phyloP scores from a whole-genome alignment of 2,888 invertebrate species.

The Thera britannica region DNA sequence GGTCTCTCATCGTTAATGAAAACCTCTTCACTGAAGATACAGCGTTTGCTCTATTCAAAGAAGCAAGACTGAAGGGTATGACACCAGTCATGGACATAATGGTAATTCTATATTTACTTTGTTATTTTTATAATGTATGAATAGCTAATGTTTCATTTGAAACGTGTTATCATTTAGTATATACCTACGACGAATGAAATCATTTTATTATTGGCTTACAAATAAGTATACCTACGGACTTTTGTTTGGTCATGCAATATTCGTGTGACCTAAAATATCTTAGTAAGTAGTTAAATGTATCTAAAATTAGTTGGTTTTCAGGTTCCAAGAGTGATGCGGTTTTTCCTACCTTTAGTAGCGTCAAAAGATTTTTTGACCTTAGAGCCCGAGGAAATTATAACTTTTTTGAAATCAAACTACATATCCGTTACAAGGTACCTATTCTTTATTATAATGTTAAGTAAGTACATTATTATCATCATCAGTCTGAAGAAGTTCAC shows the following conservation, averaged over 20 bases:
- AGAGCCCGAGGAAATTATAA: constrained; percentile 86
- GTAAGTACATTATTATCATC: too few species aligned
- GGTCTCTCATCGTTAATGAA: constrained; percentile 89
- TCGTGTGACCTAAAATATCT: neutral
- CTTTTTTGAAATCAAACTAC: constrained; percentile 88
- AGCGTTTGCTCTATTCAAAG: constrained; percentile 88
- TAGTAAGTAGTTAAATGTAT: too few species aligned
- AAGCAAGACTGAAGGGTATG: constrained; percentile 83
- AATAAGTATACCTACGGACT: neutral
- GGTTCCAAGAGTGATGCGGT: constrained; percentile 89
- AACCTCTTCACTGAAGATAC: constrained; percentile 90
- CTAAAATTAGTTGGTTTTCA: constrained; percentile 38
- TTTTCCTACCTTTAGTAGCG: constrained; percentile 90
- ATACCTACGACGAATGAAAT: neutral
- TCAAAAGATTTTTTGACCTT: constrained; percentile 89
- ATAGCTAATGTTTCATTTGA: neutral
- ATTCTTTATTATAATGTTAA: neutral
- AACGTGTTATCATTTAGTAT: neutral
- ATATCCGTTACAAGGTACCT: constrained; percentile 89
- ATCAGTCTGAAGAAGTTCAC: too few species aligned
- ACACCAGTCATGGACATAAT: constrained; percentile 88
- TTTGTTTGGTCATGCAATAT: neutral
- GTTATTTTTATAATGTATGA: neutral
- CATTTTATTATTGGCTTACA: neutral
- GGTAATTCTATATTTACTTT: constrained; percentile 57